Base-by-base conservation (phyloP, 1,140 invertebrate species). In the Drosophila willistoni region DNA sequence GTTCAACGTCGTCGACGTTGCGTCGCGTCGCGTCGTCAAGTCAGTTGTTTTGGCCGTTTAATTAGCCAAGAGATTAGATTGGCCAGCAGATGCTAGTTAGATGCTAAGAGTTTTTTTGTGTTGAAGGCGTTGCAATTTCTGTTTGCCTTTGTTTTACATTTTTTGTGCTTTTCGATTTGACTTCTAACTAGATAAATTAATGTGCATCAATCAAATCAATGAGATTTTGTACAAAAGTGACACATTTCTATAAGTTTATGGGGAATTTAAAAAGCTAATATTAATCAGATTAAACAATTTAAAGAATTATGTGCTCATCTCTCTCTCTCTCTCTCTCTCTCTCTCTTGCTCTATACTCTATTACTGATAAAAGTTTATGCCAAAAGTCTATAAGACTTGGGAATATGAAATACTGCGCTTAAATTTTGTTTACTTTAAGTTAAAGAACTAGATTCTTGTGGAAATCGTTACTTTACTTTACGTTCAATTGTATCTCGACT, bases 21-120 rank as follows among this genome's bases (percentile, higher is more conserved):
- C 55, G 54, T 70, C 10, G 29, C 29, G 22, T 55, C 63, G 22
- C 14, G 51, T 13, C 10, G 12, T 39, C 36, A 39, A 39, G 36
- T 22, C 44, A 22, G 44, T 51, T 19, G 44, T 51, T 19, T 65
- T 84, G 54, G 68, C 70, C 68, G 69, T 89, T 87, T 83, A 87
- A 87, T 89, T 87, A 87, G 70, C 80, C 77, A 77, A 71, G 78
- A 79, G 64, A 51, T 51, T 51, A 51, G 44, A 51, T 51, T 51
- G 44, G 44, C 44, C 44, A 51, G 65, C 79, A 89, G 73, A 73
- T 57, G 78, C 74, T 36, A 36, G 56, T 33, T 17, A 36, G 22
- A 25, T 25, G 29, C 34, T 36, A 36, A 36, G 34, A 36, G 34
- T 36, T 36, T 36, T 36, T 36, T 36, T 9, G 12, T 17, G 36